Base-by-base conservation (phyloP, 2,113 vertebrate genomes). In the Aleadryas rufinucha region DNA sequence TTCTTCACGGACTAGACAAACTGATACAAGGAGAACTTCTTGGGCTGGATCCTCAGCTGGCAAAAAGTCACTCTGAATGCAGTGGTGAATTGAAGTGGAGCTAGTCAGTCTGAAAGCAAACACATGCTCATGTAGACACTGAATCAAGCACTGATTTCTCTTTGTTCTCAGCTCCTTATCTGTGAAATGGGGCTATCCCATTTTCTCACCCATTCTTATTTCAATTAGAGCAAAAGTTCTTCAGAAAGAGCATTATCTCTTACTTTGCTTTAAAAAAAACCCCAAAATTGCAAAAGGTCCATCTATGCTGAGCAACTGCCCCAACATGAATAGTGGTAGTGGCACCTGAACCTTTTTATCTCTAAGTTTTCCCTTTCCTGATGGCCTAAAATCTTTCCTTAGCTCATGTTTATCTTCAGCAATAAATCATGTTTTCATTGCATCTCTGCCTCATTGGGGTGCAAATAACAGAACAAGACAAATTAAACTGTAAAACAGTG, bases 1-100 rank as follows among this genome's bases (percentile, higher is more conserved):
- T 95, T 96, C 93, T 95, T 92, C 80, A 95, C 94, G 85, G 50
- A 87, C 54, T 66, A 94, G 69, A 77, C 81, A 90, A 94, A 90
- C 27, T 95, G 88, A 95, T 94, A 77, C 33, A 91, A 95, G 65
- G 54, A 54, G 37, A 44, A 74, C 81, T 94, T 65, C 83, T 95
- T 92, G 42, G 75, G 84, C 83, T 89, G 95, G 91, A 84, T 89
- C 79, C 64, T 96, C 95, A 57, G 86, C 71, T 91, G 86, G 54
- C 93, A 49, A 53, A 89, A 64, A 94, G 65, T 78, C 61, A 47
- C 18, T 28, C 24, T 56, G 50, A 71, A 95, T 93, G 47, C 61
- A 23, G 31, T 75, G 31, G 89, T 61, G 86, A 95, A 93, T 70
- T 49, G 66, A 64, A 71, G n/a, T 92, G 57, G 70, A 77, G 17